Evolutionary conservation across 1,140 invertebrate genomes (phyloP).

Genomic region (Octopus bimaculoides): DNA sequence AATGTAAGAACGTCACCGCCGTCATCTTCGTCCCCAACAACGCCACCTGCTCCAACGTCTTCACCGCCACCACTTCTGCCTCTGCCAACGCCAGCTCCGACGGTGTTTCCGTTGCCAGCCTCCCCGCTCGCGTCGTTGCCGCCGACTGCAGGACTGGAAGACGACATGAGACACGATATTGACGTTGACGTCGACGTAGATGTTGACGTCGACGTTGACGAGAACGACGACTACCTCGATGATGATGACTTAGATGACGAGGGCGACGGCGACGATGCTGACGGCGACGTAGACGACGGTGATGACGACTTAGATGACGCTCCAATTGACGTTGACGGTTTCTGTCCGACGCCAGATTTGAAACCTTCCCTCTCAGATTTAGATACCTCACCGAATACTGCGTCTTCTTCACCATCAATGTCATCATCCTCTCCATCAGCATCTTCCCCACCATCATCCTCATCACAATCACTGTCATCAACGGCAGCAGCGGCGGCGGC

Average conservation of each 20-base stretch:
- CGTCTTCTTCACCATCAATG: too few species aligned
- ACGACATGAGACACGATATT: neutral
- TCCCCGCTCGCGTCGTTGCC: conserved; percentile 17
- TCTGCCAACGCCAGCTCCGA: conserved; percentile 1
- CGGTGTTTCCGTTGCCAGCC: conserved; percentile 21
- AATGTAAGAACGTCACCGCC: conserved; percentile 18
- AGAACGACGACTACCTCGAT: neutral
- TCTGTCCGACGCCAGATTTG: neutral
- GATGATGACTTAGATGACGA: neutral
- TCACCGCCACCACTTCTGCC: neutral
- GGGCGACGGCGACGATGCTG: conserved; percentile 17
- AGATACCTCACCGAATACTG: neutral
- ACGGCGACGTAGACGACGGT: conserved; percentile 13
- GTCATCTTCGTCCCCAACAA: conserved; percentile 3
- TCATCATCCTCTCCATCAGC: too few species aligned
- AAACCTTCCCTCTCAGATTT: neutral
- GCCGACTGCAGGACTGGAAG: neutral
- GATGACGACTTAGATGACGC: conserved; percentile 19
- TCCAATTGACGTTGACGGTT: conserved; percentile 15
- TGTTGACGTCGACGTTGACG: neutral
- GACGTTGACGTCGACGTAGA: neutral
- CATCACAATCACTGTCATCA: too few species aligned
- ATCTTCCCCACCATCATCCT: too few species aligned
- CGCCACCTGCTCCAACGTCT: conserved; percentile 2
- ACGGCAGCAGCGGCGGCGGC: neutral